Percentiles rank a stretch among this genome's conserved stretches.
Conservation (phyloP, 2,797 vertebrate species). For the Phrynocephalus guinanensis region DNA sequence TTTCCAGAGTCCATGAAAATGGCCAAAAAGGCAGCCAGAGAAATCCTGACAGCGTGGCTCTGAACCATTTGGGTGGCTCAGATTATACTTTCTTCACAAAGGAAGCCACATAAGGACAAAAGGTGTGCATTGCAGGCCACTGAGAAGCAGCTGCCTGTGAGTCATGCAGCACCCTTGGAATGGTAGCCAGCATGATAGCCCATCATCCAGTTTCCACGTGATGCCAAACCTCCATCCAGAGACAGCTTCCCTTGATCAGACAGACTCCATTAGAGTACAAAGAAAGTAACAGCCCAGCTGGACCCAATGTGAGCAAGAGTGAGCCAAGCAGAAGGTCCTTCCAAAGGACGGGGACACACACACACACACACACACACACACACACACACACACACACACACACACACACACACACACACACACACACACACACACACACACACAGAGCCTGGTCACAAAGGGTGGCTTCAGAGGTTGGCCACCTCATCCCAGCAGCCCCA, state of each 20-base stretch:
- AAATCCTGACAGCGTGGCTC: not conserved
- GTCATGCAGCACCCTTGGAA: no score
- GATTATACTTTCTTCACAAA: not conserved
- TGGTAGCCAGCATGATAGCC: no score
- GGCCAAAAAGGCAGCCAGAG: not conserved
- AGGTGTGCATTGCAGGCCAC: not conserved
- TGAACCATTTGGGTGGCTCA: not conserved
- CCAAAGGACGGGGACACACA: not conserved
- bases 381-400: not conserved
- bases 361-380: no score
- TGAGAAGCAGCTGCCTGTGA: no score
- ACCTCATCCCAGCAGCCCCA: not conserved
- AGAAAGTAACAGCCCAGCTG: not conserved
- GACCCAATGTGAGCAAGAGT: not conserved
- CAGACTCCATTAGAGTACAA: no score
- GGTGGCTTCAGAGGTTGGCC: not conserved
- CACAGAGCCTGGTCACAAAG: no score
- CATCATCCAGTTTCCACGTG: no score
- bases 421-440: not conserved
- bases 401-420: no score
- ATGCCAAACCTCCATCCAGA: no score
- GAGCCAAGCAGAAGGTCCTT: not conserved
- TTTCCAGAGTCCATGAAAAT: not conserved
- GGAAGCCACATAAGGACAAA: not conserved
- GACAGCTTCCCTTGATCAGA: no score